phyloP scores from a whole-genome alignment of 2,113 vertebrate species.

The Pithys albifrons region DNA sequence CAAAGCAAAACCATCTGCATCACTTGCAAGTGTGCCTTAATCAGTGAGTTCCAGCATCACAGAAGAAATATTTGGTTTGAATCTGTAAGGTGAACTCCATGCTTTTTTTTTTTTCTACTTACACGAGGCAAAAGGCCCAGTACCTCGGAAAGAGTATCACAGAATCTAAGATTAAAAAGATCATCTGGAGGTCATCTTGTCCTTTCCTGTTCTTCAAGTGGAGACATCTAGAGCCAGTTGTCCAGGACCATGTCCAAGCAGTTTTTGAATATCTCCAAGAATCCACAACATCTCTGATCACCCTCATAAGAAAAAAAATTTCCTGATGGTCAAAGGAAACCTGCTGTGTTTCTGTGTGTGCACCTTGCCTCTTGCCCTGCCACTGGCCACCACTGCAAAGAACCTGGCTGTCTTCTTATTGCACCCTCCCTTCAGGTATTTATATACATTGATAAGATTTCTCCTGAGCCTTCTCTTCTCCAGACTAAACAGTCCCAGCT shows the following conservation, averaged over 20 bases:
- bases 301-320: not conserved
- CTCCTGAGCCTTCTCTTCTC: not conserved
- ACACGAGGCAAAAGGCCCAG: not conserved
- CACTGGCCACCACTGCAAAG: not conserved
- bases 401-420: not conserved
- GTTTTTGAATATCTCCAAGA: not conserved
- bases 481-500: not conserved
- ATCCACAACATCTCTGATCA: not conserved
- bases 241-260: rapidly evolving
- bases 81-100: not conserved
- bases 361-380: not conserved
- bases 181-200: not conserved
- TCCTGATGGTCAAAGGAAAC: not conserved
- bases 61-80: not conserved
- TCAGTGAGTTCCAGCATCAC: not conserved
- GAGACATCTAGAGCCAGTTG: not conserved
- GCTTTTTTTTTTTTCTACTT: not conserved
- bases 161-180: not conserved
- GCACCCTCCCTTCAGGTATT: not conserved
- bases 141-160: not conserved
- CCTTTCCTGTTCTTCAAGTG: not conserved
- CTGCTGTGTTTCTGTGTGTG: not conserved
- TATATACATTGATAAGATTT: not conserved
- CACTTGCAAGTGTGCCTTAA: not conserved
- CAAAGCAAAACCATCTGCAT: not conserved